These are phyloP conservation scores for Sakesphorus luctuosus DNA, from an alignment of 2,113 vertebrate species.

Conservation along the genomic window DNA sequence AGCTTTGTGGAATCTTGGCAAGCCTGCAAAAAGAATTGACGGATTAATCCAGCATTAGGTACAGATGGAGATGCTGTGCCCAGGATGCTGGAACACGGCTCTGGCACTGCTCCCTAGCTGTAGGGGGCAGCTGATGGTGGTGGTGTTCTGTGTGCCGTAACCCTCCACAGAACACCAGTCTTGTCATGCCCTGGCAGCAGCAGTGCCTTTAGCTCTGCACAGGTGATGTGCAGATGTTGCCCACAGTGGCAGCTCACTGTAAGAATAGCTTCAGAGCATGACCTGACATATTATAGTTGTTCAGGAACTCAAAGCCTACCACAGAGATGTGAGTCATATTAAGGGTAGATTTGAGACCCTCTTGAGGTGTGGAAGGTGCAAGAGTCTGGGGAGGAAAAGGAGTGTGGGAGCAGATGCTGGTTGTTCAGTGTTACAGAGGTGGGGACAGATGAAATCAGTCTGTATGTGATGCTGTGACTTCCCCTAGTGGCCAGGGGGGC, in stretches of 20 bases:
- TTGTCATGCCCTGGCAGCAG: not conserved
- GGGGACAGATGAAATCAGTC: not conserved
- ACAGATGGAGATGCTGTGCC: not conserved
- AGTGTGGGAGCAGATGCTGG: not conserved
- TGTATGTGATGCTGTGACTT: not conserved
- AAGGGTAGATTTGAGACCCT: not conserved
- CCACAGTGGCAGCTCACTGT: not conserved
- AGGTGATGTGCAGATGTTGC: not conserved
- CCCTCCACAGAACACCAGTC: not conserved
- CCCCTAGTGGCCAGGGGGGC: not conserved
- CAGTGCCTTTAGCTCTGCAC: not conserved
- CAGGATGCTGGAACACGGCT: not conserved
- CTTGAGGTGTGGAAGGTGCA: fast-evolving
- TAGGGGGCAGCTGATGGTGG: not conserved
- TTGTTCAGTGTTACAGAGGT: not conserved
- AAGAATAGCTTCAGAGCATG: not conserved
- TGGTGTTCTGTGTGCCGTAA: not conserved
- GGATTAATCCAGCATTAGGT: not conserved
- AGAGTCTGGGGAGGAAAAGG: not conserved
- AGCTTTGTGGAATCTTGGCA: not conserved
- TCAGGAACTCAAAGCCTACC: not conserved
- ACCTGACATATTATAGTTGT: fast-evolving
- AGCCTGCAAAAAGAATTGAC: not conserved
- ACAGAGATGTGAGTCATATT: not conserved
- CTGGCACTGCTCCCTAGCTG: not conserved